phyloP scores from a whole-genome alignment of 2,797 vertebrate genomes.

The Lepidocolaptes lacrymiger region DNA sequence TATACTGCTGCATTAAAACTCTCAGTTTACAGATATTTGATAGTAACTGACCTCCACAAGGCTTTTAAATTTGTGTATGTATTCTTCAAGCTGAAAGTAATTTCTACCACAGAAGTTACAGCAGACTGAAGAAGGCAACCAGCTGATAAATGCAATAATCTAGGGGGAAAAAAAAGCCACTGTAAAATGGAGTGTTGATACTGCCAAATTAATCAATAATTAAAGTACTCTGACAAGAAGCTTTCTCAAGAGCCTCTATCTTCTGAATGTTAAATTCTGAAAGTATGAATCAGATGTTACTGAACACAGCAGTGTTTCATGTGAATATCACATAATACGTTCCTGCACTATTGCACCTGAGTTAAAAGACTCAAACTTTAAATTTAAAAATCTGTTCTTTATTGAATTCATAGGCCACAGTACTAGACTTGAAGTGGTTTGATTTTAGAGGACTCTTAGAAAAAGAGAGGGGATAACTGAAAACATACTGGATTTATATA shows the following conservation, averaged over 20 bases:
- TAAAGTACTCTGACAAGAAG: conserved; percentile 2
- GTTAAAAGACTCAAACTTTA: background rate
- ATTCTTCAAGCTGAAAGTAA: background rate
- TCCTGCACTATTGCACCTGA: background rate
- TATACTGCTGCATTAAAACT: background rate
- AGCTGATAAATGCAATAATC: background rate
- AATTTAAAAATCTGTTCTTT: background rate
- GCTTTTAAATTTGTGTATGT: background rate
- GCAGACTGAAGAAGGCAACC: background rate
- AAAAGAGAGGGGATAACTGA: background rate
- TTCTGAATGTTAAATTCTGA: background rate
- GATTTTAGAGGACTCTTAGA: background rate
- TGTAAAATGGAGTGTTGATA: conserved; percentile 2
- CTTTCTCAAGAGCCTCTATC: background rate
- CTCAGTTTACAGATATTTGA: background rate
- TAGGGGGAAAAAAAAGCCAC: background rate
- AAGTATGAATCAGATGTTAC: background rate
- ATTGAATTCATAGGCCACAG: background rate
- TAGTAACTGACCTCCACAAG: background rate
- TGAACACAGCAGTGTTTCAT: background rate
- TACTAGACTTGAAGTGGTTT: background rate
- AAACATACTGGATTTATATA: background rate
- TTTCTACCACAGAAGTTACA: background rate
- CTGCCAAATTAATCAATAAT: conserved; percentile 30
- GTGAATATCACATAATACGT: background rate